Percentiles rank a stretch among this genome's conserved stretches.
Conservation (phyloP, 64 coral and sea anemone genomes). For the Dendrophyllia cribrosa region DNA sequence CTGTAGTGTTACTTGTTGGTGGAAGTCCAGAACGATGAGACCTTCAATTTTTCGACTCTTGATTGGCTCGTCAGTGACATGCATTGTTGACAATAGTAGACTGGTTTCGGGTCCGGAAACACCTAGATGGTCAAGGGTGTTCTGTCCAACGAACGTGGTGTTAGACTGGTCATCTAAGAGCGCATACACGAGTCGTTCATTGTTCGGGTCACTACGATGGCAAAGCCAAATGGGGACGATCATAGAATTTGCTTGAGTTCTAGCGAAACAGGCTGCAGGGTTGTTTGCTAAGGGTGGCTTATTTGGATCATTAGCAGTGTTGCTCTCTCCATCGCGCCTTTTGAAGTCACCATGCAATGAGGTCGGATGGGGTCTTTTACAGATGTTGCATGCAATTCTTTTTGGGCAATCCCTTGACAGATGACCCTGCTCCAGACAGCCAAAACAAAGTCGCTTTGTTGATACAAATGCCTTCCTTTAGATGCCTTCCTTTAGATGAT, state of each 20-base stretch:
- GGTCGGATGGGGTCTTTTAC: conserved; percentile 57
- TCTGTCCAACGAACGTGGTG: conserved; percentile 48
- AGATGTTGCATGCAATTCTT: conserved; percentile 51
- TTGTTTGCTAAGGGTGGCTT: neutral
- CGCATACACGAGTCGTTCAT: conserved; percentile 54
- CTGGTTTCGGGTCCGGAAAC: conserved; percentile 48
- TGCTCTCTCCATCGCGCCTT: neutral
- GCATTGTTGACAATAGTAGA: conserved; percentile 72
- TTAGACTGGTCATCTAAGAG: conserved; percentile 81
- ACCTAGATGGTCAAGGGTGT: conserved; percentile 15
- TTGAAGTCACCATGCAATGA: conserved; percentile 71
- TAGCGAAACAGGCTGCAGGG: conserved; percentile 11
- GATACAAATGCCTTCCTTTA: conserved; percentile 71
- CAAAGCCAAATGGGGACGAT: conserved; percentile 76
- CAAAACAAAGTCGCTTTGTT: conserved; percentile 57
- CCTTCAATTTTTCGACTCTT: conserved; percentile 51
- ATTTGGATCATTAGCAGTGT: neutral
- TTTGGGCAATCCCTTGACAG: conserved; percentile 64
- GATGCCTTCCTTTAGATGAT: conserved; percentile 60
- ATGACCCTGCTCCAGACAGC: conserved; percentile 66
- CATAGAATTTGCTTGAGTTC: conserved; percentile 53
- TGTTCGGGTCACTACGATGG: conserved; percentile 5
- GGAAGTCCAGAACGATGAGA: conserved; percentile 27
- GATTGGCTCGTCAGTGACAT: conserved; percentile 59
- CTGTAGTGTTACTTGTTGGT: conserved; percentile 36